phyloP scores from a whole-genome alignment of 1,140 invertebrate genomes.

The Samia ricini region DNA sequence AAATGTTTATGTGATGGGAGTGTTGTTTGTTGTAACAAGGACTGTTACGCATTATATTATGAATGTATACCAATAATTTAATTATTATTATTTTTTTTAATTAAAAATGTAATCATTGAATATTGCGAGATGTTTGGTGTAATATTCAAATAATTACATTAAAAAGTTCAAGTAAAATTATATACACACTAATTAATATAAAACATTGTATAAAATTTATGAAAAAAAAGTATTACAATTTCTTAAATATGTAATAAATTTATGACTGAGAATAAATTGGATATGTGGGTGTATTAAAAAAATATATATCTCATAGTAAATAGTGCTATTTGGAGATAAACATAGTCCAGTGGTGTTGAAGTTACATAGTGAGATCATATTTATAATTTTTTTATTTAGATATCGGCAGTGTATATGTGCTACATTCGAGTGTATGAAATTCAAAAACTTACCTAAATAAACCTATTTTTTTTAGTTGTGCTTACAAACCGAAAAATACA shows the following conservation, averaged over 20 bases:
- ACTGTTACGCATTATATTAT: constrained; percentile 39
- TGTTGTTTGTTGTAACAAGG: constrained; percentile 41
- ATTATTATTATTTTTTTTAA: constrained; percentile 52
- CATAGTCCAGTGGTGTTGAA: constrained; percentile 31
- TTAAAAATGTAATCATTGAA: constrained; percentile 29
- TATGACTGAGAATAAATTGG: not conserved
- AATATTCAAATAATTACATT: constrained; percentile 2
- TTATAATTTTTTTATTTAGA: constrained; percentile 45
- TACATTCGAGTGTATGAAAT: constrained; percentile 25
- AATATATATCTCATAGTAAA: not conserved
- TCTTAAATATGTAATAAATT: not conserved
- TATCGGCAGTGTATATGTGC: constrained; percentile 40
- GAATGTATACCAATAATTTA: constrained; percentile 50
- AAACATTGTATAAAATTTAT: constrained; percentile 7
- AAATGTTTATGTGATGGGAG: constrained; percentile 57
- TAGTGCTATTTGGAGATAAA: constrained; percentile 17
- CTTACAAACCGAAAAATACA: not conserved
- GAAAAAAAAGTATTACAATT: constrained; percentile 9
- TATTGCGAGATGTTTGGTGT: constrained; percentile 7
- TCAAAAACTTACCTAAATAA: constrained; percentile 28
- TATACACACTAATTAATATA: not conserved
- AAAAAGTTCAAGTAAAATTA: not conserved
- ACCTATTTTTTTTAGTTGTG: no score
- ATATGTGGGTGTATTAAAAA: not conserved
- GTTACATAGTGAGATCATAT: constrained; percentile 40